Conservation (phyloP, 2,113 vertebrate species). For the Merops nubicus region DNA sequence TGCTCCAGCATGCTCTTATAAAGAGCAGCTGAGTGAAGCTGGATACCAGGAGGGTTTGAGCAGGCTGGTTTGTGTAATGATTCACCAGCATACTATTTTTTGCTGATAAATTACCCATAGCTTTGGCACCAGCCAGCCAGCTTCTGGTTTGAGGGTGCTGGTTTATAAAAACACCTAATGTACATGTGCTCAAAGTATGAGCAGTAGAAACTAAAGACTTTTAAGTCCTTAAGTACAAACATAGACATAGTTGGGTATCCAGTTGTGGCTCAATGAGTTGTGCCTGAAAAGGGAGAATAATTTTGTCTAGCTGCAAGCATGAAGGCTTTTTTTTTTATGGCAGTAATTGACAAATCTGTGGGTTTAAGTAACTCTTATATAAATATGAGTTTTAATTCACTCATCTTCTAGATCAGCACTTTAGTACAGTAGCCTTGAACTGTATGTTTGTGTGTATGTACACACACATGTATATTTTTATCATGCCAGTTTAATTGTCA, state of each 20-base stretch:
- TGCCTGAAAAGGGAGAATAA: background rate
- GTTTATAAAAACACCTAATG: background rate
- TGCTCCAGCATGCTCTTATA: background rate
- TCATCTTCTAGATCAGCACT: background rate
- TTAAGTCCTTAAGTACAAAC: background rate
- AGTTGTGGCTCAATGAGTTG: background rate
- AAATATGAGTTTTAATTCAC: no score
- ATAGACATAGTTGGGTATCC: background rate
- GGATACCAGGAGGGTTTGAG: background rate
- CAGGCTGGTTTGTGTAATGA: background rate
- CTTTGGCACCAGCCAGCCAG: background rate
- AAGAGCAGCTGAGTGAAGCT: background rate
- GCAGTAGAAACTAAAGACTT: background rate
- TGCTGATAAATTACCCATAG: background rate
- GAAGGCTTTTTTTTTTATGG: background rate
- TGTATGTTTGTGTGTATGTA: background rate
- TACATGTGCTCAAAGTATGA: background rate
- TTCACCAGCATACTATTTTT: background rate
- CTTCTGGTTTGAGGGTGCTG: background rate
- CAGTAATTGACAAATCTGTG: background rate
- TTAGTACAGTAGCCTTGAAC: background rate
- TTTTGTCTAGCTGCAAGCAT: background rate
- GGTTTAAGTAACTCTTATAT: background rate
- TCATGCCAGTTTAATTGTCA: background rate
- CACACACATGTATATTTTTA: no score